Evolutionary conservation across 1,140 invertebrate genomes (phyloP).

Genomic region (Ladona fulva): DNA sequence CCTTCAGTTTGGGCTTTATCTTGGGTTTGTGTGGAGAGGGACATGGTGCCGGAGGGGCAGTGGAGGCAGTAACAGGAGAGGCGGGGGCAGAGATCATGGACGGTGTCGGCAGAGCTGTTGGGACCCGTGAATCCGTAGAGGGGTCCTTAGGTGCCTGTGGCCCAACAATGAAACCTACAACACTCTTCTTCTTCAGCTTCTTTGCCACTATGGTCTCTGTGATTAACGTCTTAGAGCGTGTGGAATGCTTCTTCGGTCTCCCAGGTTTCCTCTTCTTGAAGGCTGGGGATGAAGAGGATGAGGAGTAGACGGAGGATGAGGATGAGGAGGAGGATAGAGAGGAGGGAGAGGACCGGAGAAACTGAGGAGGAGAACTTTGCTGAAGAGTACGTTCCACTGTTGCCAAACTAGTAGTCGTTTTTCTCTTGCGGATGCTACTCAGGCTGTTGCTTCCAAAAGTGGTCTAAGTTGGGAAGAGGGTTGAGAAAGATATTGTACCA

Average conservation of each 20-base stretch:
- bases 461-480: too few relatives aligned
- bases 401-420: not conserved
- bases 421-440: not conserved
- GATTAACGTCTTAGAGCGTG: conserved; percentile 42
- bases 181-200: conserved; percentile 40
- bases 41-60: not conserved
- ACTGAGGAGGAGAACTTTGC: not conserved
- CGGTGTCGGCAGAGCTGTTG: conserved; percentile 31
- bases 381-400: not conserved
- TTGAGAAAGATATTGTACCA: too few relatives aligned
- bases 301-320: conserved; percentile 35
- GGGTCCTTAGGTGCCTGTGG: conserved; percentile 26
- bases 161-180: conserved; percentile 24
- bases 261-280: conserved; percentile 75
- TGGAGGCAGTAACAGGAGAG: not conserved
- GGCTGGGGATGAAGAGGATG: not conserved
- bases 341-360: conserved; percentile 10
- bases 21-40: conserved; percentile 32
- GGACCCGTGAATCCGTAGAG: conserved; percentile 29
- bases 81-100: not conserved
- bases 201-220: conserved; percentile 75
- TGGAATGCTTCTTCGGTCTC: conserved; percentile 55
- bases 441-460: not conserved
- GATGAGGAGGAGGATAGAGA: conserved; percentile 32
- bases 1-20: conserved; percentile 57